phyloP scores from a whole-genome alignment of 2,113 vertebrate species.

The Amazona vittata region DNA sequence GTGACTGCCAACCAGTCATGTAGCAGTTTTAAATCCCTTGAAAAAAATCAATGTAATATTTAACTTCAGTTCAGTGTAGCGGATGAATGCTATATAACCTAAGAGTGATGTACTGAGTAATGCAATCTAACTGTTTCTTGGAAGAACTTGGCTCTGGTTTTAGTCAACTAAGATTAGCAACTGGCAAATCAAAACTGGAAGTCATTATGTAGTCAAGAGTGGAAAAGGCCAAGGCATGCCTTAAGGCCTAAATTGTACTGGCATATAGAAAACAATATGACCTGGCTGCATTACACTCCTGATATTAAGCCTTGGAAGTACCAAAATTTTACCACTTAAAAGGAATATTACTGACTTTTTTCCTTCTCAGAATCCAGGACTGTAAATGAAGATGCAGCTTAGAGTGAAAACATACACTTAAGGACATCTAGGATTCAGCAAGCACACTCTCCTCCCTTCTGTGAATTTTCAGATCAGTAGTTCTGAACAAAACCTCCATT shows the following conservation, averaged over 20 bases:
- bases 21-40: neutral
- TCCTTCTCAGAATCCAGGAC: neutral
- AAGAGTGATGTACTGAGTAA: constrained; percentile 52
- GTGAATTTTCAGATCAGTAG: constrained; percentile 27
- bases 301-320: neutral
- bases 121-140: constrained; percentile 11
- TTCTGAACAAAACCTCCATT: constrained; percentile 4
- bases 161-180: constrained; percentile 56
- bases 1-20: neutral
- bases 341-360: neutral
- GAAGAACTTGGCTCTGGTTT: constrained; percentile 9
- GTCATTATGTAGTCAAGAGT: neutral
- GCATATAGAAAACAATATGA: neutral
- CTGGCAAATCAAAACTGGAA: constrained; percentile 45
- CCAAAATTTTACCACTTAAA: neutral
- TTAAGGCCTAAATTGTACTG: neutral
- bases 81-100: neutral
- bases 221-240: neutral
- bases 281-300: neutral
- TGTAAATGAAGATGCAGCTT: neutral
- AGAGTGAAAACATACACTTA: neutral
- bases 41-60: neutral
- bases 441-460: neutral
- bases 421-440: neutral
- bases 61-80: neutral